Base-by-base conservation (phyloP, 1,140 invertebrate species). In the Scylla paramamosain region DNA sequence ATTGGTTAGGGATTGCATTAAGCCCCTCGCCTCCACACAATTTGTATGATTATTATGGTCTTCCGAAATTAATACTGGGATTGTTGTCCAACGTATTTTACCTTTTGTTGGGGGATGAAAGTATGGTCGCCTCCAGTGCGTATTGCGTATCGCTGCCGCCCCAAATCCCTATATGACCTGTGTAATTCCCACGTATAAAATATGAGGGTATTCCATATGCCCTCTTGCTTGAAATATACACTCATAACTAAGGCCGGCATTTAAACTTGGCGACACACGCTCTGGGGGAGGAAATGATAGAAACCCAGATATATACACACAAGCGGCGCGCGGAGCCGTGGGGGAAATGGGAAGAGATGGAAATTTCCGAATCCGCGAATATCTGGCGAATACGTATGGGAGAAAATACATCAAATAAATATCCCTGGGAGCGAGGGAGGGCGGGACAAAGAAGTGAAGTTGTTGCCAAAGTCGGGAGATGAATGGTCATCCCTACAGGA, bases 31-130 rank as follows among this genome's bases (percentile, higher is more conserved):
- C 88, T 25, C 77, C 32, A 45, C 31, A 82, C 89, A 90, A 94
- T 91, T 94, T 91, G 59, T 91, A 91, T 94, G 29, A 91, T 94
- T 91, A 94, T 91, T 91, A 94, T 83, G 89, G 93, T 94, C 77
- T 91, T 94, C 83, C 59, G 88, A 86, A 94, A 94, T 84, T 94
- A 91, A 94, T 91, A 52, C 88, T 91, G 82, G 93, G 93, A 91
- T 91, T 90, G 88, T 83, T 94, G 88, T 25, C 46, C 48, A 16
- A 31, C 77, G 77, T 94, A 84, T 94, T 91, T 91, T 84, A 90
- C 87, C 28, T 83, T 90, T 86, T 86, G 20, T 28, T 82, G 92
- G 83, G 83, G 92, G 32, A 52, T 48, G 45, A 59, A 87, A 87
- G 83, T 93, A 93, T 87, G 89, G 89, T 20, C 48, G 46, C 45